Conservation (phyloP, 1,140 invertebrate species). For the Aradophagus sp. region DNA sequence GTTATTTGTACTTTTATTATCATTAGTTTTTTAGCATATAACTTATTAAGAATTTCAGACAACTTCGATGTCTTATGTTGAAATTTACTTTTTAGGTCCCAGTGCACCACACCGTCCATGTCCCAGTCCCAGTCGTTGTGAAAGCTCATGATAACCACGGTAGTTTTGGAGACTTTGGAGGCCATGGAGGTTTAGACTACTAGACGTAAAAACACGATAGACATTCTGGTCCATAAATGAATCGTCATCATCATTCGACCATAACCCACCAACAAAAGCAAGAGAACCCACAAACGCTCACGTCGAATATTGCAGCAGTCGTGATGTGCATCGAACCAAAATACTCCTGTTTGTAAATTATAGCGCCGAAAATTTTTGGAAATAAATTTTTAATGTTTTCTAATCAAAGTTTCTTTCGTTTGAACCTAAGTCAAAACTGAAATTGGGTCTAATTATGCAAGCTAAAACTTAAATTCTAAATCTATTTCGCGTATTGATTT, state of each 20-base stretch:
- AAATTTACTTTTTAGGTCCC: conserved; percentile 56
- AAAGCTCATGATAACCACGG: conserved; percentile 61
- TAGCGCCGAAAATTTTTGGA: conserved; percentile 61
- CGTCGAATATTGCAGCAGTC: conserved; percentile 45
- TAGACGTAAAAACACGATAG: conserved; percentile 48
- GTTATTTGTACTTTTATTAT: too few relatives aligned
- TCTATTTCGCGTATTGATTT: too few relatives aligned
- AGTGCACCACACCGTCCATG: conserved; percentile 60
- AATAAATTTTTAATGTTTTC: conserved; percentile 72
- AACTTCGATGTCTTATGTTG: not conserved
- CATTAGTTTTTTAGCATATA: too few relatives aligned
- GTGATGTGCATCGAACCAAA: conserved; percentile 60
- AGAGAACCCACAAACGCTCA: conserved; percentile 13
- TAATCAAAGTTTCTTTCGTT: too few relatives aligned
- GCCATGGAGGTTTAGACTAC: conserved; percentile 38
- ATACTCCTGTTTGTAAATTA: conserved; percentile 58
- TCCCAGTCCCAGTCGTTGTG: conserved; percentile 65
- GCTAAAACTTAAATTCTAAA: too few relatives aligned
- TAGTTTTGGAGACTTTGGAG: conserved; percentile 35
- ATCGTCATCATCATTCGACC: conserved; percentile 38
- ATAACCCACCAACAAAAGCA: conserved; percentile 20
- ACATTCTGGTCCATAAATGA: conserved; percentile 17
- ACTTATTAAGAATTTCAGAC: too few relatives aligned
- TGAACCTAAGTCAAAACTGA: too few relatives aligned
- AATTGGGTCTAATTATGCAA: too few relatives aligned